Conservation (phyloP, 2,888 invertebrate species). For the Thereva nobilitata region DNA sequence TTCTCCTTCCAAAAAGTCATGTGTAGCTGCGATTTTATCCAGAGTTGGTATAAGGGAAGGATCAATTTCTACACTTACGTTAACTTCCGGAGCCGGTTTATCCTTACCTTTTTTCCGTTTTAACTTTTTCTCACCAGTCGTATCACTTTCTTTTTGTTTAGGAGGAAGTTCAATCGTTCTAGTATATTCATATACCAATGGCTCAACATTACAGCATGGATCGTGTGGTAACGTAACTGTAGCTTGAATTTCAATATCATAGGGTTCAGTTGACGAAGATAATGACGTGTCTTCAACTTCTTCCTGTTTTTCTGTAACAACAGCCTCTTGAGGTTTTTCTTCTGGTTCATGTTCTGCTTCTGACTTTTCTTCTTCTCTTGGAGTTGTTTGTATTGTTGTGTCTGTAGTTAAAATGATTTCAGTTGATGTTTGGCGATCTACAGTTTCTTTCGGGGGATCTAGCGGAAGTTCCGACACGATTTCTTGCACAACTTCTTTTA, state of each 20-base stretch:
- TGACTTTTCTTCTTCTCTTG: slow-evolving; percentile 37
- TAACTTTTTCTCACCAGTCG: slow-evolving; percentile 26
- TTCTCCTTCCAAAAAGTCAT: slow-evolving; percentile 43
- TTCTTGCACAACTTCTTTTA: slow-evolving; percentile 51
- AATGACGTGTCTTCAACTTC: slow-evolving; percentile 48
- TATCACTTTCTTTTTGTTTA: slow-evolving; percentile 48
- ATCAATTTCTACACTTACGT: slow-evolving; percentile 51
- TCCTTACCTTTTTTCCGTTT: slow-evolving; percentile 36
- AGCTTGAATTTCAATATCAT: slow-evolving; percentile 60
- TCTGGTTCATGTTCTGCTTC: slow-evolving; percentile 43
- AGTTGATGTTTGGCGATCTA: slow-evolving; percentile 47
- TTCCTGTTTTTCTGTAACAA: slow-evolving; percentile 40
- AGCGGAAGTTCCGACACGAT: slow-evolving; percentile 51
- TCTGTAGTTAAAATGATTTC: slow-evolving; percentile 47
- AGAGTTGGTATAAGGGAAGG: slow-evolving; percentile 47
- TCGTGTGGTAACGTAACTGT: slow-evolving; percentile 65
- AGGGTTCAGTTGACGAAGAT: slow-evolving; percentile 52
- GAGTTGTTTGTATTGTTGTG: slow-evolving; percentile 53
- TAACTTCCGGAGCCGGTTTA: slow-evolving; percentile 51
- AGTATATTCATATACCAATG: slow-evolving; percentile 51
- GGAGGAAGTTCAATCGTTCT: slow-evolving; percentile 53
- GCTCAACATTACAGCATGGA: slow-evolving; percentile 53
- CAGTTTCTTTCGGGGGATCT: slow-evolving; percentile 35
- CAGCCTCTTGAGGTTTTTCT: no score
- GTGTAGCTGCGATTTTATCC: slow-evolving; percentile 38